Base-by-base conservation (phyloP, 1,140 invertebrate species). In the Ceratina calcarata region DNA sequence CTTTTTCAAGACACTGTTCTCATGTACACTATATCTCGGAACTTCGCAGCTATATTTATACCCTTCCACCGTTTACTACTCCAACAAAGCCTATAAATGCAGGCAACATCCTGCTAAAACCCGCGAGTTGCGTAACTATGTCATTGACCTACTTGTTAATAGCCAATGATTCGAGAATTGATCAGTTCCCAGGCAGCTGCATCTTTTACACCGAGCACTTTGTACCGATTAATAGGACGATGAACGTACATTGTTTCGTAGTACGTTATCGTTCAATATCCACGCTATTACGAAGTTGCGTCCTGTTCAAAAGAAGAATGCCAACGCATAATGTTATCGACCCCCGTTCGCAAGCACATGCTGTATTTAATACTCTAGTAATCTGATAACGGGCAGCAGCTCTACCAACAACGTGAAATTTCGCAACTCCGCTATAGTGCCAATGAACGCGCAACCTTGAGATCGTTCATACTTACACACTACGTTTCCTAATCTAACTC, bases 391-490 rank as follows among this genome's bases (percentile, higher is more conserved):
- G 32, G 49, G 27, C 68, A 61, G 55, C 70, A 45, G 18, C 37
- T 70, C 66, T 83, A 81, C 79, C 76, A 74, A 73, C 78, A 62
- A 24, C 64, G 82, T 58, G 22, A 57, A 61, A 53, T 86, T 86
- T 86, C 84, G 81, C 68, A 86, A 86, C 58, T 73, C 65, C 58
- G 57, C 86, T 80, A 84, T 86, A 86, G 86, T 82, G 80, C 77
- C 86, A 86, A 86, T 84, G 76, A 86, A 77, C 13, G n/a, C 32
- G n/a, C 49, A 61, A 57, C 80, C 80, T 82, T 80, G 83, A 71
- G 37, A 64, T 62, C 27, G 22, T 32, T 18, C 20, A 18, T 61
- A 51, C 27, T 32, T 32, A 51, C 62, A 72, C 53, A 57, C 53
- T 53, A 45, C 51, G 66, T 62, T 84, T 71, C 77, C 68, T 57